Evolutionary conservation across 2,113 vertebrate species (phyloP).

Genomic region (Catharus minimus): DNA sequence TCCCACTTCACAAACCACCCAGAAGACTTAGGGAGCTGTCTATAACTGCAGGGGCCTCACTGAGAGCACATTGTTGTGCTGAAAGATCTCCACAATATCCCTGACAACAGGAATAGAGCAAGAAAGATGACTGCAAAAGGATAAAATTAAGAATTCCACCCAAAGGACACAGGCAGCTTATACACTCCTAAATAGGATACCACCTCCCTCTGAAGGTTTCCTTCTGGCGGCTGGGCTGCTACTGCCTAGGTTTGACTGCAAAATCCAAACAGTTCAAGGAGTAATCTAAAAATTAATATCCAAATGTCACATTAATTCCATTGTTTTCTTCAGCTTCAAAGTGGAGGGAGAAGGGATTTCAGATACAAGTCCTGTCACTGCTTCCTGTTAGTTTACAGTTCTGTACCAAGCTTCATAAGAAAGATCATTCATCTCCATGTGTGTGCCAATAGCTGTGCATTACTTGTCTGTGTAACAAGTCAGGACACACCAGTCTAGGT

Average conservation of each 20-base stretch:
- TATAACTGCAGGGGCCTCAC: neutral
- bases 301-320: neutral
- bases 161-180: neutral
- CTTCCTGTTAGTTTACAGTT: neutral
- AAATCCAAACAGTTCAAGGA: neutral
- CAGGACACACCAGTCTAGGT: neutral
- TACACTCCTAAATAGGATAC: neutral
- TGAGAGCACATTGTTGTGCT: neutral
- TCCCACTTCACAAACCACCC: neutral
- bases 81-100: neutral
- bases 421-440: neutral
- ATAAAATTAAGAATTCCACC: neutral
- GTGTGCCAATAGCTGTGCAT: neutral
- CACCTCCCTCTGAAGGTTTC: neutral
- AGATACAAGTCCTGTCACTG: neutral
- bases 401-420: neutral
- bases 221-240: neutral
- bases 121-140: neutral
- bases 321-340: neutral
- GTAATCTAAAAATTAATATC: neutral
- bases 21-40: neutral
- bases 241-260: neutral
- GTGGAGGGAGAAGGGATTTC: neutral
- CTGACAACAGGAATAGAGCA: neutral
- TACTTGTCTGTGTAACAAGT: neutral